Evolutionary conservation across 2,888 invertebrate species (phyloP).

Genomic region (Platerodrilus igneus): DNA sequence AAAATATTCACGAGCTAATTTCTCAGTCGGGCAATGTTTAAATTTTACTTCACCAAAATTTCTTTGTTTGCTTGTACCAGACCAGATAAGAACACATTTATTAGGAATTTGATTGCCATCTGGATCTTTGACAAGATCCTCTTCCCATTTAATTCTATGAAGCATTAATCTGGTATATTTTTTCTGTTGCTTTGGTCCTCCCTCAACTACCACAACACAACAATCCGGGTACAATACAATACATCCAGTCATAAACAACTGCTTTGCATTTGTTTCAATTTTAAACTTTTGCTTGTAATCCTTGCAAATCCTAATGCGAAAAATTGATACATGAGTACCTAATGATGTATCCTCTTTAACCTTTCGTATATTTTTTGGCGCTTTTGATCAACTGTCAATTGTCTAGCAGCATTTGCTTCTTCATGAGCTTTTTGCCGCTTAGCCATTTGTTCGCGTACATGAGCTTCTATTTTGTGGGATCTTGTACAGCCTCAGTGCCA

Average conservation of each 20-base stretch:
- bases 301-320: slow-evolving; percentile 81
- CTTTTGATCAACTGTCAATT: slow-evolving; percentile 89
- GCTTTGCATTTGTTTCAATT: slow-evolving; percentile 95
- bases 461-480: slow-evolving; percentile 99
- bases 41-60: slow-evolving; percentile 94
- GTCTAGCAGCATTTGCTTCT: slow-evolving; percentile 90
- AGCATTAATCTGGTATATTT: slow-evolving; percentile 92
- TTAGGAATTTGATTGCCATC: slow-evolving; percentile 80
- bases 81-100: slow-evolving; percentile 90
- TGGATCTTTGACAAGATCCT: slow-evolving; percentile 77
- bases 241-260: slow-evolving; percentile 92
- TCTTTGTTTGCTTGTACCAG: slow-evolving; percentile 83
- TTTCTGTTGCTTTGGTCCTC: slow-evolving; percentile 93
- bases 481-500: slow-evolving; percentile 96
- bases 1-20: slow-evolving; percentile 90
- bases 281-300: slow-evolving; percentile 94
- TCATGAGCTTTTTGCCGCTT: slow-evolving; percentile 91
- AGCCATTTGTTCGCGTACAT: slow-evolving; percentile 97
- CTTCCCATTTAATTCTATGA: slow-evolving; percentile 94
- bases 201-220: slow-evolving; percentile 95
- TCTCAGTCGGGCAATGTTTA: slow-evolving; percentile 92
- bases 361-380: slow-evolving; percentile 73
- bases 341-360: slow-evolving; percentile 76
- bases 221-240: slow-evolving; percentile 93
- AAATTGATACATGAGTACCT: slow-evolving; percentile 88